phyloP scores from a whole-genome alignment of 2,888 invertebrate species.

The Epinotia ramella region DNA sequence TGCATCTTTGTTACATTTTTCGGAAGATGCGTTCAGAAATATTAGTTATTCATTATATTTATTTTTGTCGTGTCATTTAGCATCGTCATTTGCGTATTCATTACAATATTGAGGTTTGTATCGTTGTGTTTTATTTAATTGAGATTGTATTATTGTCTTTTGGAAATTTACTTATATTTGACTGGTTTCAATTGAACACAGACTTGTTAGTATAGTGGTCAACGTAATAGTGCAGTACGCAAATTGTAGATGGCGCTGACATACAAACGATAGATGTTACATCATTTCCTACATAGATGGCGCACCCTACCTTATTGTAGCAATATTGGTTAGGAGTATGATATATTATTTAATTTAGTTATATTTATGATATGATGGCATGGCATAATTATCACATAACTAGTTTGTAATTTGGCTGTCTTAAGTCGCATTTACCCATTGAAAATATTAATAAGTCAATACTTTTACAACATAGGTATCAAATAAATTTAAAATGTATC shows the following conservation, averaged over 20 bases:
- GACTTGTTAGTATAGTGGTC: background rate
- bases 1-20: background rate
- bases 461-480: too few relatives aligned
- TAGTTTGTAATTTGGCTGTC: too few relatives aligned
- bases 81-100: background rate
- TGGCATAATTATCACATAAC: too few relatives aligned
- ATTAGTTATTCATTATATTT: background rate
- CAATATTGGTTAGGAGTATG: too few relatives aligned
- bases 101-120: background rate
- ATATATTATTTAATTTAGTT: too few relatives aligned
- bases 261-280: background rate
- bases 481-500: too few relatives aligned
- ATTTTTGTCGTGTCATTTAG: background rate
- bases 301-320: background rate
- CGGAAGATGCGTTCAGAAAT: slow-evolving; percentile 9
- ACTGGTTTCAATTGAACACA: background rate
- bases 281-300: background rate
- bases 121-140: background rate
- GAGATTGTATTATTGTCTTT: background rate
- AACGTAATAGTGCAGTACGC: background rate
- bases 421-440: too few relatives aligned
- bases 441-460: too few relatives aligned
- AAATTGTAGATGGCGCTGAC: slow-evolving; percentile 21
- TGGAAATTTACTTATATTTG: background rate
- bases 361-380: too few relatives aligned